Evolutionary conservation across 2,888 invertebrate species (phyloP).

Genomic region (Apamea monoglypha): DNA sequence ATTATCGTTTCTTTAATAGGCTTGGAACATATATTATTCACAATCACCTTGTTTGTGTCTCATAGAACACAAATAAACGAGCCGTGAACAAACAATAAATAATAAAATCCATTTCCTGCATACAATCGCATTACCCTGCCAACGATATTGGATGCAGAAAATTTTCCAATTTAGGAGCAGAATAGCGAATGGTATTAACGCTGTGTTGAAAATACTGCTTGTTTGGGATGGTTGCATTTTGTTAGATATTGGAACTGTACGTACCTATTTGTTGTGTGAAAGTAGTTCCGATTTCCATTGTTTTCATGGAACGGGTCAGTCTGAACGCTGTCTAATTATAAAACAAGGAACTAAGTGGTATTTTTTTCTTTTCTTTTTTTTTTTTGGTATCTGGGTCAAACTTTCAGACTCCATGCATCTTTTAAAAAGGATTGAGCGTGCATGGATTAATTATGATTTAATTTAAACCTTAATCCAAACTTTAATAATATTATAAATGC

Average conservation of each 20-base stretch:
- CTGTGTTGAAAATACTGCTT: conserved; percentile 7
- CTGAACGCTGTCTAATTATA: neutral
- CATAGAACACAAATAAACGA: conserved; percentile 28
- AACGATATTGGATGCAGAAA: conserved; percentile 45
- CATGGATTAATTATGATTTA: too few species aligned
- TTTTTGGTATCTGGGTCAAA: neutral
- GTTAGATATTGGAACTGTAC: neutral
- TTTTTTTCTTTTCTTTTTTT: neutral
- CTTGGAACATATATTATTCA: neutral
- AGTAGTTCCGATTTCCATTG: neutral
- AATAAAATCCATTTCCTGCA: conserved; percentile 43
- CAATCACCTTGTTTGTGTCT: conserved; percentile 17
- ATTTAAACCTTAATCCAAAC: too few species aligned
- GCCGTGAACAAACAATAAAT: conserved; percentile 36
- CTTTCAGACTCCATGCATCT: neutral
- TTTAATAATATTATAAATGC: too few species aligned
- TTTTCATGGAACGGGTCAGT: neutral
- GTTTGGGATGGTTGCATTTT: neutral
- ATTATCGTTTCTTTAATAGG: neutral
- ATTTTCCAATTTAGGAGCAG: conserved; percentile 32
- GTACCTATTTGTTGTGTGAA: neutral
- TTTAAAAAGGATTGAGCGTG: neutral
- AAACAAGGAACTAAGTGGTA: neutral
- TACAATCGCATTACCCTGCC: conserved; percentile 39
- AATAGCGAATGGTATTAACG: conserved; percentile 11